These are phyloP conservation scores for Branchellion lobata DNA, from an alignment of 2,888 invertebrate species.

Conservation along the genomic window DNA sequence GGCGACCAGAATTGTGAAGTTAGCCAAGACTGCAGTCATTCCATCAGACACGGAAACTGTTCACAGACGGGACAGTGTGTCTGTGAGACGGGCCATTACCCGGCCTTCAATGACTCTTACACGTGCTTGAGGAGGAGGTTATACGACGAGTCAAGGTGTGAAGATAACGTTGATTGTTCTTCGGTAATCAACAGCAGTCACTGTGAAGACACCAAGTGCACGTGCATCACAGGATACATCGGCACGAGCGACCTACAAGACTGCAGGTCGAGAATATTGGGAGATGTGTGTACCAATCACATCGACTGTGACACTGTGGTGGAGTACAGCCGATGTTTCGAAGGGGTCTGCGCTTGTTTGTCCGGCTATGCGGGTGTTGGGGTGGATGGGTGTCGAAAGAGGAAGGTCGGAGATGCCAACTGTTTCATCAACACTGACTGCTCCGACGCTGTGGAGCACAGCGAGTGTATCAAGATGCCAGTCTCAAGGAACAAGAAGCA, in stretches of 20 bases:
- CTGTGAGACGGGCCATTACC: constrained; percentile 28
- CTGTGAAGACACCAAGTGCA: constrained; percentile 43
- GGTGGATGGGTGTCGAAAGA: constrained; percentile 1
- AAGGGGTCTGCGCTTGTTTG: neutral
- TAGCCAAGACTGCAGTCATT: constrained; percentile 29
- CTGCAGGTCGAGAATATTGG: constrained; percentile 23
- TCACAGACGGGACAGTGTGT: constrained; percentile 24
- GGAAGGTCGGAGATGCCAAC: constrained; percentile 20
- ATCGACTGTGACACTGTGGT: constrained; percentile 18
- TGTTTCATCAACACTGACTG: constrained; percentile 21
- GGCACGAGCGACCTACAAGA: neutral
- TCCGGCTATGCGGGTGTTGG: constrained; percentile 14
- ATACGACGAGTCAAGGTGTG: neutral
- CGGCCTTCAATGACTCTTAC: neutral
- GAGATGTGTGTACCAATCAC: neutral
- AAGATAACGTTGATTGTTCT: neutral
- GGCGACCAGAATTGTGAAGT: constrained; percentile 25
- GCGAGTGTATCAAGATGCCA: constrained; percentile 7
- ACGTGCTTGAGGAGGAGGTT: constrained; percentile 4
- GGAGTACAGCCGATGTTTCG: neutral
- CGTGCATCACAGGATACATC: constrained; percentile 44
- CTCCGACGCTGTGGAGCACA: constrained; percentile 33
- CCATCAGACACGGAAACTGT: constrained; percentile 26
- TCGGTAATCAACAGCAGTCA: constrained; percentile 42
- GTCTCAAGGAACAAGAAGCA: neutral